phyloP scores from a whole-genome alignment of 1,140 invertebrate genomes.

The Calephelis nemesis region DNA sequence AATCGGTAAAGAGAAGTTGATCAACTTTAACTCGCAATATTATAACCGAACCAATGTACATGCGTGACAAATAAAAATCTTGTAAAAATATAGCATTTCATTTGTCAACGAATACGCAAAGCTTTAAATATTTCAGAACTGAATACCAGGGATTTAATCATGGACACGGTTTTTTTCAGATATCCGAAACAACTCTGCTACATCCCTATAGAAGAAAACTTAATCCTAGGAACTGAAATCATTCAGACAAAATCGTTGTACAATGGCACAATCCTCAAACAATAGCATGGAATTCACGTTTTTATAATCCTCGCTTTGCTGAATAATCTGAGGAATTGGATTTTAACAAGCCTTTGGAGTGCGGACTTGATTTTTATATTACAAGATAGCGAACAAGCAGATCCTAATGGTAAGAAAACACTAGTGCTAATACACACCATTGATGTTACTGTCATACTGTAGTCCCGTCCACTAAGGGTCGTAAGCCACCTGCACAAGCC shows the following conservation, averaged over 20 bases:
- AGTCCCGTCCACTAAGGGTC: too few relatives aligned
- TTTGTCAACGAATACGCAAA: too few relatives aligned
- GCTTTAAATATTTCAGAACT: too few relatives aligned
- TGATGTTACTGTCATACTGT: too few relatives aligned
- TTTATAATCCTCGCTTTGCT: background rate
- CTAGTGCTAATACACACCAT: too few relatives aligned
- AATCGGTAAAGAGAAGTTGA: too few relatives aligned
- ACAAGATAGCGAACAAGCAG: background rate
- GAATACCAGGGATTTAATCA: background rate
- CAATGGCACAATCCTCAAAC: conserved; percentile 2
- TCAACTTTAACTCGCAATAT: too few relatives aligned
- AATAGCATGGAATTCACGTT: conserved; percentile 3
- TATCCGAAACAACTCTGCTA: background rate
- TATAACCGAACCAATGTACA: too few relatives aligned
- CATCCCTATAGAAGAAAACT: background rate
- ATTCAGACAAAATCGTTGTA: conserved; percentile 2
- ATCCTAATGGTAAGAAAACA: too few relatives aligned
- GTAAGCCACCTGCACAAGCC: too few relatives aligned
- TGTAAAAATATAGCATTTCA: too few relatives aligned
- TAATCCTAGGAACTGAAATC: background rate
- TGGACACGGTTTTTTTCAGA: background rate
- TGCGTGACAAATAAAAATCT: too few relatives aligned
- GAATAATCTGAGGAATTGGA: conserved; percentile 6
- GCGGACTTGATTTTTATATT: background rate
- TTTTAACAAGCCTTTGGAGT: background rate